Percentiles rank a stretch among this genome's conserved stretches.
Conservation (phyloP, 1,140 invertebrate species). For the Drosophila guanche region DNA sequence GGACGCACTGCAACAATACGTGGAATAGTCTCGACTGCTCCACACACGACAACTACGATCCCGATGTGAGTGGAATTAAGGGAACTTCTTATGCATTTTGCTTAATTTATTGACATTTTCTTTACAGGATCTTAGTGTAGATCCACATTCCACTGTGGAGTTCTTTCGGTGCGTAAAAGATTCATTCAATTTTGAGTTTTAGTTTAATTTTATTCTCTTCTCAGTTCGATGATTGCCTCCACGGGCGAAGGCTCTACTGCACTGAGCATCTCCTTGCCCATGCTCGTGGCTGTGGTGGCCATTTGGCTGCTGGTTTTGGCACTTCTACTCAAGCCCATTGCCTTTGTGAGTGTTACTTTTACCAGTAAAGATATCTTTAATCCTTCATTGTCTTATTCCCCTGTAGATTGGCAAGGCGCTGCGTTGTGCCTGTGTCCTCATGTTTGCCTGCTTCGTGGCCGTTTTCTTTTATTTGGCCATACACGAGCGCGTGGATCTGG, state of each 20-base stretch:
- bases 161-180: constrained; percentile 62
- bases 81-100: too few relatives aligned
- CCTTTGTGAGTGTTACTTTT: constrained; percentile 51
- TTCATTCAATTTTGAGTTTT: too few relatives aligned
- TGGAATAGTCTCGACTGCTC: constrained; percentile 75
- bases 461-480: constrained; percentile 59
- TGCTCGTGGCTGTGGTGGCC: constrained; percentile 54
- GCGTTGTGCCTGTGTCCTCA: constrained; percentile 64
- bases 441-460: constrained; percentile 68
- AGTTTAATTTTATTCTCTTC: background rate
- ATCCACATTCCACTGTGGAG: constrained; percentile 72
- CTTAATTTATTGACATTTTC: background rate
- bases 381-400: background rate
- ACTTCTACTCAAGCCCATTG: constrained; percentile 57
- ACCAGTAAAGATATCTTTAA: background rate
- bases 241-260: constrained; percentile 27
- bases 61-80: constrained; percentile 32
- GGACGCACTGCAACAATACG: constrained; percentile 77
- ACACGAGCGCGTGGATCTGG: constrained; percentile 45
- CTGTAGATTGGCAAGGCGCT: constrained; percentile 70
- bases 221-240: constrained; percentile 61
- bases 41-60: constrained; percentile 58
- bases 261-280: constrained; percentile 59
- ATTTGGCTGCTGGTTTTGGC: constrained; percentile 61
- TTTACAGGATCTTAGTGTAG: constrained; percentile 14